Conservation (phyloP, 2,888 invertebrate species). For the Trichogramma dendrolimi region DNA sequence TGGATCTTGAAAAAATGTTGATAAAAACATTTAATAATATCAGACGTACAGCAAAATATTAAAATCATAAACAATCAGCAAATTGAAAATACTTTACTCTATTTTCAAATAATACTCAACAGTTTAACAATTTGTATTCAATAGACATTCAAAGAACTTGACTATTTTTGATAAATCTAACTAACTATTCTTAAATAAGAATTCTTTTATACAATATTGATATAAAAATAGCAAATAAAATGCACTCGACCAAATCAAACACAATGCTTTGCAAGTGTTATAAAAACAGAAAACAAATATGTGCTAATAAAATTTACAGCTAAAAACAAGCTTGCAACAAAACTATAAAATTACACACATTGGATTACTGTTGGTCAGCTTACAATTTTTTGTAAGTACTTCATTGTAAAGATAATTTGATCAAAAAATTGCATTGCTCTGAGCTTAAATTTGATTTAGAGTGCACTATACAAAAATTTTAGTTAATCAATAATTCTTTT, state of each 20-base stretch:
- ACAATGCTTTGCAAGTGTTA: conserved; percentile 11
- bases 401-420: too few relatives aligned
- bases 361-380: background rate
- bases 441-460: conserved; percentile 24
- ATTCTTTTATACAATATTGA: conserved; percentile 27
- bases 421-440: conserved; percentile 13
- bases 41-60: conserved; percentile 25
- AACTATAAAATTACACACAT: background rate
- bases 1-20: conserved; percentile 27
- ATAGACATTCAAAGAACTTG: conserved; percentile 1
- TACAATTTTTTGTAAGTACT: background rate
- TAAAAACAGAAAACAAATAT: conserved; percentile 2
- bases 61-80: conserved; percentile 18
- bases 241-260: conserved; percentile 29
- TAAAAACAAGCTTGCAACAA: background rate
- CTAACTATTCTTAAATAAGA: conserved; percentile 7
- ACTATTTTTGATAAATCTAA: conserved; percentile 8
- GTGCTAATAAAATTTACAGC: conserved; percentile 6
- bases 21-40: conserved; percentile 23
- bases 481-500: conserved; percentile 13
- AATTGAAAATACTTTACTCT: background rate
- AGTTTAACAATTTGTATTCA: too few relatives aligned
- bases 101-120: conserved; percentile 1
- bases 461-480: conserved; percentile 20
- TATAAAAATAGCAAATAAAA: conserved; percentile 28